Percentiles rank a stretch among this genome's conserved stretches.
These are phyloP conservation scores for Amphibalanus amphitrite DNA, from an alignment of 1,140 invertebrate species.

Conservation along the genomic window DNA sequence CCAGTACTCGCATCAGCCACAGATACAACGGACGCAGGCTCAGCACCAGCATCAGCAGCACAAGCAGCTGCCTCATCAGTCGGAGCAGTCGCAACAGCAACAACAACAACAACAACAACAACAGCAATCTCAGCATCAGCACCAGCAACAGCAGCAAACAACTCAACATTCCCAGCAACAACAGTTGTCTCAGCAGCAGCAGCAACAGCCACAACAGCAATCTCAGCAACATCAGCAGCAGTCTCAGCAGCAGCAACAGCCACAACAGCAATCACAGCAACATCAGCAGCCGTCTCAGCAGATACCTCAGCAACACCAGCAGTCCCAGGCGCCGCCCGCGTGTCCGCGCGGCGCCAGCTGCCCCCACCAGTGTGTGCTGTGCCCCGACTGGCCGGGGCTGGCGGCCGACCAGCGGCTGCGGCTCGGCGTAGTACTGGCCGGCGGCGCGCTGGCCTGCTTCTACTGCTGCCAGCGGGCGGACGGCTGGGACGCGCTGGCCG, in stretches of 20 bases:
- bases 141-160: background rate
- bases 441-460: constrained; percentile 3
- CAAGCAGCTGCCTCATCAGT: constrained; percentile 21
- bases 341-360: background rate
- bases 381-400: background rate
- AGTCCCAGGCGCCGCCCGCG: constrained; percentile 19
- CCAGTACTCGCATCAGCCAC: constrained; percentile 3
- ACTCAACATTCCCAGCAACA: constrained; percentile 3
- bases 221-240: constrained; percentile 10
- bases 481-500: background rate
- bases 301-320: constrained; percentile 11
- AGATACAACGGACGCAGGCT: constrained; percentile 18
- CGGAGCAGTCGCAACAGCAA: constrained; percentile 16
- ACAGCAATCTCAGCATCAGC: constrained; percentile 3
- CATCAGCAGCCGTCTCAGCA: constrained; percentile 16
- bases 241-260: constrained; percentile 15
- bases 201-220: constrained; percentile 9
- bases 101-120: constrained; percentile 10
- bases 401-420: background rate
- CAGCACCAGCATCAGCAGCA: constrained; percentile 23
- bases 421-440: background rate
- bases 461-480: background rate
- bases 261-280: constrained; percentile 21
- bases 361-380: background rate
- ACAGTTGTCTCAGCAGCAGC: constrained; percentile 7